Evolutionary conservation across 2,797 vertebrate genomes (phyloP).

Genomic region (Lates japonicus): DNA sequence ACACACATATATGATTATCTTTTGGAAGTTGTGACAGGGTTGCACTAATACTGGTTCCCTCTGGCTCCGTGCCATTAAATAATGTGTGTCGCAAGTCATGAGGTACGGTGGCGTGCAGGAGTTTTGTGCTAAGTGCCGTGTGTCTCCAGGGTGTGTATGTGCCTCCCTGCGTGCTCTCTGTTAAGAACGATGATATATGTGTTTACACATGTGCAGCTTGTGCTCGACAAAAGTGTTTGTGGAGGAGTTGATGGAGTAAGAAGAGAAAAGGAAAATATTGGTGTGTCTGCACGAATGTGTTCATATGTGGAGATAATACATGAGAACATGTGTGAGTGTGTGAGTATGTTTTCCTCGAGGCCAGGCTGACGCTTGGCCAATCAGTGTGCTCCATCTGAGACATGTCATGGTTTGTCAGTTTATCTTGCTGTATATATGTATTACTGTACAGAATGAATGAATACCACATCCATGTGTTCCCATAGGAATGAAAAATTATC

Average conservation of each 20-base stretch:
- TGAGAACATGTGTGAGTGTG: not conserved
- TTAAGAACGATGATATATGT: constrained; percentile 22
- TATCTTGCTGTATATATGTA: not conserved
- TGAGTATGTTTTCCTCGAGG: not conserved
- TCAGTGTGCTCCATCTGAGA: not conserved
- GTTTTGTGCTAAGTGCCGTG: not conserved
- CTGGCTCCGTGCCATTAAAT: constrained; percentile 7
- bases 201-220: constrained; percentile 15
- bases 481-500: not conserved
- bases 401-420: not conserved
- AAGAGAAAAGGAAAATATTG: not conserved
- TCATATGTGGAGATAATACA: not conserved
- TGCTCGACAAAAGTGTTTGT: constrained; percentile 5
- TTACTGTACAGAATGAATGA: no score
- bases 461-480: not conserved
- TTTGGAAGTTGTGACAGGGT: constrained; percentile 12
- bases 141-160: constrained; percentile 31
- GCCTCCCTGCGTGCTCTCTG: constrained; percentile 4
- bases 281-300: not conserved
- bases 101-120: not conserved
- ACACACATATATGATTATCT: not conserved
- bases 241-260: not conserved
- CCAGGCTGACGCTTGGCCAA: not conserved
- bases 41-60: not conserved
- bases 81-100: constrained; percentile 20